phyloP scores from a whole-genome alignment of 1,140 invertebrate genomes.

The Caerostris extrusa region DNA sequence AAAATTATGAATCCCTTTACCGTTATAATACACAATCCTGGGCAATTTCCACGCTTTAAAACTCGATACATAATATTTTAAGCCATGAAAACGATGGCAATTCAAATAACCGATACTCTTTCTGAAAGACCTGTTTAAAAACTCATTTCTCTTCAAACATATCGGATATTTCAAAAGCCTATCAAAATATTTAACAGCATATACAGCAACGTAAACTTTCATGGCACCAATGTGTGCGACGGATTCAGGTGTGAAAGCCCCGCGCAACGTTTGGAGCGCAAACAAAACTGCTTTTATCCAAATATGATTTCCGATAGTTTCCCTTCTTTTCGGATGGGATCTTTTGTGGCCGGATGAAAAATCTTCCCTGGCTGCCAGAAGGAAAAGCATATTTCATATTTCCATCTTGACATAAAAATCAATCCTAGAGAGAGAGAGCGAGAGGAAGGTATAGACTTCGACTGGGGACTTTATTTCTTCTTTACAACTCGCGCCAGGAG shows the following conservation, averaged over 20 bases:
- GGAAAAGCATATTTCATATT: slow-evolving; percentile 68
- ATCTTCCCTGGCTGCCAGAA: slow-evolving; percentile 13
- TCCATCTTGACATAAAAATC: slow-evolving; percentile 71
- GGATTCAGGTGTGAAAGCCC: slow-evolving; percentile 21
- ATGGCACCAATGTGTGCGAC: not conserved
- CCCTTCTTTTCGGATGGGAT: slow-evolving; percentile 50
- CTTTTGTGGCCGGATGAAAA: slow-evolving; percentile 67
- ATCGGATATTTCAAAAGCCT: not conserved
- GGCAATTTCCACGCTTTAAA: too few species aligned
- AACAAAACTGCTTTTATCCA: slow-evolving; percentile 59
- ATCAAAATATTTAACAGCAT: slow-evolving; percentile 20
- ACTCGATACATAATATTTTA: too few species aligned
- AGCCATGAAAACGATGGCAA: not conserved
- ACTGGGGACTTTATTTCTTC: slow-evolving; percentile 63
- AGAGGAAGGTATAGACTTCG: not conserved
- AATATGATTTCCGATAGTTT: slow-evolving; percentile 75
- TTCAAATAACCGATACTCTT: not conserved
- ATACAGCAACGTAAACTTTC: not conserved
- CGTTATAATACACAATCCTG: too few species aligned
- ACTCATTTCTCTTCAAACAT: not conserved
- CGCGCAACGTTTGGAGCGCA: not conserved
- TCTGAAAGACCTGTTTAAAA: not conserved
- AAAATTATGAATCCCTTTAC: too few species aligned
- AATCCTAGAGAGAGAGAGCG: not conserved
- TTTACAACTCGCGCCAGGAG: not conserved